These are phyloP conservation scores for Sitta carolinensis DNA, from an alignment of 2,797 vertebrate species.

Conservation along the genomic window DNA sequence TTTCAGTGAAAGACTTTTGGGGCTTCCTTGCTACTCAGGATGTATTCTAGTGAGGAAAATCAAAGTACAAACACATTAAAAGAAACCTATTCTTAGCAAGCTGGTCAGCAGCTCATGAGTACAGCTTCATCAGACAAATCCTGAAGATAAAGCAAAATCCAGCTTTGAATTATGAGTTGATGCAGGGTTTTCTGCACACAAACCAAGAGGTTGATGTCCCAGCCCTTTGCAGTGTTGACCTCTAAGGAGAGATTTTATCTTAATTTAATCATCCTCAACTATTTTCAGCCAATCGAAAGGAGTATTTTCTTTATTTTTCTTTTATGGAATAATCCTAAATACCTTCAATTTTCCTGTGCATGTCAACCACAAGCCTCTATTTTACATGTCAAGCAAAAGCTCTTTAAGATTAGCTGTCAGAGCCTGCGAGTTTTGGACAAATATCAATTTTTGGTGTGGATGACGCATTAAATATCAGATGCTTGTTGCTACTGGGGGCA, in stretches of 20 bases:
- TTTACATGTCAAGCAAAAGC: conserved; percentile 36
- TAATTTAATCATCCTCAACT: neutral
- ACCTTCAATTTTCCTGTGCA: neutral
- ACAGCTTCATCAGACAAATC: neutral
- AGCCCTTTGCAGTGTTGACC: neutral
- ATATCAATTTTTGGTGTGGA: conserved; percentile 52
- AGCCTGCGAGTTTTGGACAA: conserved; percentile 1
- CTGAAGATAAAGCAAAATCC: neutral
- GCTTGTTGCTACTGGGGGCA: neutral
- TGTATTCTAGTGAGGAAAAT: neutral
- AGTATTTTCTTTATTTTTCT: conserved; percentile 23
- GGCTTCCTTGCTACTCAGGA: neutral
- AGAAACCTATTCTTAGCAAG: neutral
- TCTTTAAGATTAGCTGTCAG: conserved; percentile 55
- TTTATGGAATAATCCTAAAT: conserved; percentile 22
- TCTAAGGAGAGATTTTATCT: neutral
- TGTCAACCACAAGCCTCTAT: conserved; percentile 17
- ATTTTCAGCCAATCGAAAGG: neutral
- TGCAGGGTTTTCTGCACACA: neutral
- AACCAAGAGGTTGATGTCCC: neutral
- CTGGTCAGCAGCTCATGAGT: neutral
- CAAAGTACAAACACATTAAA: neutral
- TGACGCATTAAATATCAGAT: conserved; percentile 45
- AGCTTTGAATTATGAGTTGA: neutral
- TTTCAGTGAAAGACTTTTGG: neutral